Percentiles rank a stretch among this genome's conserved stretches.
Conservation (phyloP, 2,113 vertebrate genomes). For the Steatornis caripensis region DNA sequence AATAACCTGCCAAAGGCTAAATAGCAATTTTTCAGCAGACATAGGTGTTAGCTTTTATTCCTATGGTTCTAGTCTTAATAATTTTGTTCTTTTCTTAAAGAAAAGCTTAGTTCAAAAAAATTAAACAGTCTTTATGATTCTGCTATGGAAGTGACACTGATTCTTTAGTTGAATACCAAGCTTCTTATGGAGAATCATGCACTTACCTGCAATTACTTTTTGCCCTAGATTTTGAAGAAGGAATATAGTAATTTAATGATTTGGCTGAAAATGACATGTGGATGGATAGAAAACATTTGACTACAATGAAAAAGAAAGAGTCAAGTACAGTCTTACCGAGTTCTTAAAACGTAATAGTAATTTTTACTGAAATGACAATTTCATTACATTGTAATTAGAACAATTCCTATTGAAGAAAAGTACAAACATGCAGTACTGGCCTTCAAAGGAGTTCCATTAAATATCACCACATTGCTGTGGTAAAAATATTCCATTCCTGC, state of each 20-base stretch:
- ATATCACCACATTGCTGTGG: background rate
- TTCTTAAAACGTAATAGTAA: background rate
- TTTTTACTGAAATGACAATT: constrained; percentile 7
- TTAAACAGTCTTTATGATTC: background rate
- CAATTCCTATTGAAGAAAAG: background rate
- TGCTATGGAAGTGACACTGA: background rate
- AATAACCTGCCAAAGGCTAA: background rate
- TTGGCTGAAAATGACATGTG: background rate
- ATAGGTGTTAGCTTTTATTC: background rate
- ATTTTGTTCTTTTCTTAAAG: background rate
- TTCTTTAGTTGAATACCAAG: background rate
- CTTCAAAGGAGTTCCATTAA: background rate
- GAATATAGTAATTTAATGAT: constrained; percentile 31
- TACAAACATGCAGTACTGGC: background rate
- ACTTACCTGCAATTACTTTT: constrained; percentile 1
- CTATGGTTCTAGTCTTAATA: background rate
- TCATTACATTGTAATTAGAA: background rate
- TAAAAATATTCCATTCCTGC: background rate
- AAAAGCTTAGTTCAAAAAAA: background rate
- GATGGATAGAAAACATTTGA: background rate
- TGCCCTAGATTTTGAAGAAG: background rate
- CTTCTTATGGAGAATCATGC: background rate
- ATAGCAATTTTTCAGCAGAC: background rate
- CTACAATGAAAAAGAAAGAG: background rate
- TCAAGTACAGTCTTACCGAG: background rate